These are phyloP conservation scores for Drosophila grimshawi DNA, from an alignment of 1,140 invertebrate genomes.

Conservation along the genomic window DNA sequence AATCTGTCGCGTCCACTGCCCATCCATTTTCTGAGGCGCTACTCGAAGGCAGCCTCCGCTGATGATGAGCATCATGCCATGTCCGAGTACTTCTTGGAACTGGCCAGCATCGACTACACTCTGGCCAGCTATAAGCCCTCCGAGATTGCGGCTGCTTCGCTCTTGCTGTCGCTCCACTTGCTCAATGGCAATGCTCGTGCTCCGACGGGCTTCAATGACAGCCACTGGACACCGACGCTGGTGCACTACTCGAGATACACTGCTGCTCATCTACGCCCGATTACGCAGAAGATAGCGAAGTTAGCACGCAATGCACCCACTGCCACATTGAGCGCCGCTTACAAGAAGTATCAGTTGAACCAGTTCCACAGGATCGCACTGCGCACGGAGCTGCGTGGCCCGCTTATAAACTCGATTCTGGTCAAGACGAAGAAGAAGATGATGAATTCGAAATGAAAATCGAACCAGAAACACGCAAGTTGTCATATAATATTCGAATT, in stretches of 20 bases:
- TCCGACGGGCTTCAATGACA: slow-evolving; percentile 78
- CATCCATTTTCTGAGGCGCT: slow-evolving; percentile 93
- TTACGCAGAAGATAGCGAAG: slow-evolving; percentile 86
- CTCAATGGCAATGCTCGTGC: slow-evolving; percentile 81
- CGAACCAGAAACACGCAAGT: too few relatives aligned
- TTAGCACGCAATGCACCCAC: slow-evolving; percentile 86
- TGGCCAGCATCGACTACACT: slow-evolving; percentile 92
- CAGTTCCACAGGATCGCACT: slow-evolving; percentile 87
- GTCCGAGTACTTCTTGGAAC: slow-evolving; percentile 97
- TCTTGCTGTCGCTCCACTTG: slow-evolving; percentile 86
- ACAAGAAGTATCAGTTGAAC: slow-evolving; percentile 86
- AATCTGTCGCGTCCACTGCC: slow-evolving; percentile 93
- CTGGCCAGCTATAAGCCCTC: slow-evolving; percentile 93
- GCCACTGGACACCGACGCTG: slow-evolving; percentile 87
- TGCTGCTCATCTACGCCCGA: slow-evolving; percentile 86
- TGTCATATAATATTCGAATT: too few relatives aligned
- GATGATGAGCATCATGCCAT: slow-evolving; percentile 91
- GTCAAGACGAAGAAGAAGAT: slow-evolving; percentile 45
- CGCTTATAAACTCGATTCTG: slow-evolving; percentile 75
- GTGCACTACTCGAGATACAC: slow-evolving; percentile 88
- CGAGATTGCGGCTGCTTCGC: slow-evolving; percentile 86
- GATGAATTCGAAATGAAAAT: too few relatives aligned
- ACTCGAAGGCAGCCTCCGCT: slow-evolving; percentile 87
- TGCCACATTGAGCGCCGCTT: slow-evolving; percentile 87
- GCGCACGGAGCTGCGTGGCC: slow-evolving; percentile 86